Evolutionary conservation across 30 jellyfish, hydroid and myxozoan genomes (phyloP), one percentile per base, ranked within the genome.

Genomic region (Sanderia malayensis): DNA sequence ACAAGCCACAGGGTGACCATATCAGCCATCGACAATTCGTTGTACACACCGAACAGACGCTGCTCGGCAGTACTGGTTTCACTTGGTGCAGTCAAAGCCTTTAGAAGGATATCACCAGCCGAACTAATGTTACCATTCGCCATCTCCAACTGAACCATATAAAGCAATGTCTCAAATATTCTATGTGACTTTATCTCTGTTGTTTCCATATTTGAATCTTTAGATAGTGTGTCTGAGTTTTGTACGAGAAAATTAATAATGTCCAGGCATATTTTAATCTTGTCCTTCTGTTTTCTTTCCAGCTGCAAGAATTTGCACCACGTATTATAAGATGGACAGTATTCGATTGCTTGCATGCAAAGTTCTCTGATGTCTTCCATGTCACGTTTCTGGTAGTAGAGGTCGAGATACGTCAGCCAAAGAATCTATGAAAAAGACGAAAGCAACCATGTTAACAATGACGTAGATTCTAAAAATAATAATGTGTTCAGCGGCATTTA

Each of bases 261-360:
- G 32, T 89, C 97, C n/a, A 92, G 89, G 46, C 97, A 89, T 4
- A 89, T 62, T 24, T 81, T 95, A 22, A 83, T 71, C 37, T 89
- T 83, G 66, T 76, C 94, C 23, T 74, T 77, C 58, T 68, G 64
- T 26, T 65, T 62, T 20, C 58, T 44, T 58, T 89, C 97, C 27
- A 89, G 85, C 32, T 82, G 80, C 19, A 89, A 66, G 33, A 95
- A 76, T n/a, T 77, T 58, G 95, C 95, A 89, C 97, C 97, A 89
- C 19, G 77, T 88, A 15, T 73, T 67, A 71, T 81, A 89, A 18
- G 94, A 74, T 29, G 81, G 96, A 11, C 92, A 90, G 59, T 89
- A 81, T 58, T 83, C 83, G 4, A 89, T 71, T 8, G 97, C 97
- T 82, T 89, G 97, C 58, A 73, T 76, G 75, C 92, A 82, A 68